These are phyloP conservation scores for Muraenolepis orangiensis DNA, from an alignment of 2,797 vertebrate genomes.

Conservation along the genomic window DNA sequence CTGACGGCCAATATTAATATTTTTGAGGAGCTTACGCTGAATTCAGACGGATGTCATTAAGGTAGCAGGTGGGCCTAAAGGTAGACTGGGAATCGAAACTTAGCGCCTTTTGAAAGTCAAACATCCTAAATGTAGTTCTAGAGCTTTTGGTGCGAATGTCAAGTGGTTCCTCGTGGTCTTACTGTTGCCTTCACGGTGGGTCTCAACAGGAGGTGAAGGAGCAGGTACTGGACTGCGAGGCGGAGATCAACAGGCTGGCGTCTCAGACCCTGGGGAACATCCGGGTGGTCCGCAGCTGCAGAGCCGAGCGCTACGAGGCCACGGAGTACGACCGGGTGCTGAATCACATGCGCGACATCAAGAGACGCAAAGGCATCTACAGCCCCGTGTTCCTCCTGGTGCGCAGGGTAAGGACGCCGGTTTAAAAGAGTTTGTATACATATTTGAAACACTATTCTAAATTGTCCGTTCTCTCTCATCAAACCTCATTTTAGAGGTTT, in stretches of 20 bases:
- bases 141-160: background rate
- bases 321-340: conserved; percentile 67
- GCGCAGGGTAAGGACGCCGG: conserved; percentile 66
- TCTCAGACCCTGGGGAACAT: conserved; percentile 68
- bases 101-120: no score
- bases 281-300: conserved; percentile 77
- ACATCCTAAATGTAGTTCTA: no score
- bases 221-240: conserved; percentile 77
- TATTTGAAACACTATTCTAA: no score
- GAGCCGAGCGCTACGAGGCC: conserved; percentile 69
- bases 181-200: background rate
- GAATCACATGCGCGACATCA: conserved; percentile 54
- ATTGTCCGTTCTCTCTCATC: background rate
- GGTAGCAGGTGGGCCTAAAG: no score
- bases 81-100: background rate
- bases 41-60: background rate
- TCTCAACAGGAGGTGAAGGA: conserved; percentile 69
- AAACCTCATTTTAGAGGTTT: background rate
- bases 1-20: background rate
- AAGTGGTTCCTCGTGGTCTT: background rate
- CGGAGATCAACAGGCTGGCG: conserved; percentile 71
- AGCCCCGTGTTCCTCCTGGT: conserved; percentile 53
- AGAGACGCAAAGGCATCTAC: conserved; percentile 61
- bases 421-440: no score
- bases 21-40: background rate